Conservation (phyloP, 2,113 vertebrate genomes). For the Osmerus mordax region DNA sequence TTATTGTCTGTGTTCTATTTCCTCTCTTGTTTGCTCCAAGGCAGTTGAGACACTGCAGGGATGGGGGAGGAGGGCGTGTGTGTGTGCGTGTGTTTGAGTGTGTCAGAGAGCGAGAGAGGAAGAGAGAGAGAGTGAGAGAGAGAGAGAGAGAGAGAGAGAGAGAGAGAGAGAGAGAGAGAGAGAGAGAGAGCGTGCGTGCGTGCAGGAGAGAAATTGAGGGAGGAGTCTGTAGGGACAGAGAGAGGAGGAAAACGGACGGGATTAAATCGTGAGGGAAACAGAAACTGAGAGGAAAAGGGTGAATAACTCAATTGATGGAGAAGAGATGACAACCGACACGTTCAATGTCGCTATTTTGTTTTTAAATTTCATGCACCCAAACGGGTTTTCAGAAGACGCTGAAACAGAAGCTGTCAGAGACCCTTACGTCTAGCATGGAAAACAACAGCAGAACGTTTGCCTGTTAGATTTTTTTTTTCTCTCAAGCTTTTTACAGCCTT, state of each 20-base stretch:
- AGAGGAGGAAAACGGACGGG: slow-evolving; percentile 60
- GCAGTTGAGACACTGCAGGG: slow-evolving; percentile 80
- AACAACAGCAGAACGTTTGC: neutral
- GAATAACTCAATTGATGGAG: slow-evolving; percentile 20
- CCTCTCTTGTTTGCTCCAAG: slow-evolving; percentile 75
- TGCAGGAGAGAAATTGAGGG: slow-evolving; percentile 1
- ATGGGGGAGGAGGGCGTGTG: slow-evolving; percentile 77
- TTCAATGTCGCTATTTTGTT: slow-evolving; percentile 16
- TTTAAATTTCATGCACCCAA: neutral
- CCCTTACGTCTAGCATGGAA: neutral
- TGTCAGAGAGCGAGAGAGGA: slow-evolving; percentile 57
- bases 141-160: slow-evolving; percentile 61
- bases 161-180: slow-evolving; percentile 37
- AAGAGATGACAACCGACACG: slow-evolving; percentile 26
- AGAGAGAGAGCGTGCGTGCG: slow-evolving; percentile 19
- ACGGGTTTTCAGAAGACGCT: no score
- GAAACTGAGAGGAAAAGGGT: slow-evolving; percentile 33
- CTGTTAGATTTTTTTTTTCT: slow-evolving; percentile 8
- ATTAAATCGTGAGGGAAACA: slow-evolving; percentile 68
- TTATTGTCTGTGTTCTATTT: slow-evolving; percentile 71
- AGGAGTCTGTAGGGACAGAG: slow-evolving; percentile 7
- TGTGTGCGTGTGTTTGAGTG: slow-evolving; percentile 40
- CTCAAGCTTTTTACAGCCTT: slow-evolving; percentile 21
- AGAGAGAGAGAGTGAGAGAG: slow-evolving; percentile 34
- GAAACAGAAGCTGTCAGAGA: no score